Evolutionary conservation across 1,140 invertebrate genomes (phyloP).

Genomic region (Rhagoletis pomonella): DNA sequence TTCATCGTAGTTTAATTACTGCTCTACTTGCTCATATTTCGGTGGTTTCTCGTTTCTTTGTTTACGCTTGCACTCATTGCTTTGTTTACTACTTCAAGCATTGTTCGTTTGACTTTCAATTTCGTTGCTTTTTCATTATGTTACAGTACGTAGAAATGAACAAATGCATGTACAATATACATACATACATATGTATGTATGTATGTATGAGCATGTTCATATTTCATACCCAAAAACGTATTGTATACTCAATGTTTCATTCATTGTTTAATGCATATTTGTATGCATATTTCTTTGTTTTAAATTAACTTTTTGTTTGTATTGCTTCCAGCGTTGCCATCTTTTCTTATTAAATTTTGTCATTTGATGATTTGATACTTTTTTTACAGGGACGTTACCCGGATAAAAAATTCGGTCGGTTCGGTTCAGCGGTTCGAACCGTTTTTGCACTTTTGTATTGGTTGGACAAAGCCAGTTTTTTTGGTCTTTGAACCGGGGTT

Average conservation of each 20-base stretch:
- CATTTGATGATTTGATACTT: neutral
- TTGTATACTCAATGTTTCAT: neutral
- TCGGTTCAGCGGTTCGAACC: too few relatives aligned
- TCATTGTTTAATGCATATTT: neutral
- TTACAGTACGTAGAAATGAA: neutral
- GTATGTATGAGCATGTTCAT: too few relatives aligned
- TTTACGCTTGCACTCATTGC: neutral
- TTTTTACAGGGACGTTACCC: neutral
- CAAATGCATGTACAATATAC: too few relatives aligned
- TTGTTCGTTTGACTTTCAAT: neutral
- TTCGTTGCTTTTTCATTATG: neutral
- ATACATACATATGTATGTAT: too few relatives aligned
- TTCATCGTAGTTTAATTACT: neutral
- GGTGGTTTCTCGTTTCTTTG: neutral
- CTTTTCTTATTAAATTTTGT: too few relatives aligned
- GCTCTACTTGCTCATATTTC: neutral
- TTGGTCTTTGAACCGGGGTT: too few relatives aligned
- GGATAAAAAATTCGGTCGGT: too few relatives aligned
- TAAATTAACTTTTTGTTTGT: neutral
- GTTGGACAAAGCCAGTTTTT: too few relatives aligned
- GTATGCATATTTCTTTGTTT: neutral
- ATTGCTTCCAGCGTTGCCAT: neutral
- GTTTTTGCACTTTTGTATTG: too few relatives aligned
- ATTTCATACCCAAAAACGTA: neutral
- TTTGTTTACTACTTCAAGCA: neutral